A percentile compares a stretch with the other conserved stretches of the same genome.
Evolutionary conservation across 2,113 vertebrate species (phyloP).

Genomic region (Odocoileus virginianus): DNA sequence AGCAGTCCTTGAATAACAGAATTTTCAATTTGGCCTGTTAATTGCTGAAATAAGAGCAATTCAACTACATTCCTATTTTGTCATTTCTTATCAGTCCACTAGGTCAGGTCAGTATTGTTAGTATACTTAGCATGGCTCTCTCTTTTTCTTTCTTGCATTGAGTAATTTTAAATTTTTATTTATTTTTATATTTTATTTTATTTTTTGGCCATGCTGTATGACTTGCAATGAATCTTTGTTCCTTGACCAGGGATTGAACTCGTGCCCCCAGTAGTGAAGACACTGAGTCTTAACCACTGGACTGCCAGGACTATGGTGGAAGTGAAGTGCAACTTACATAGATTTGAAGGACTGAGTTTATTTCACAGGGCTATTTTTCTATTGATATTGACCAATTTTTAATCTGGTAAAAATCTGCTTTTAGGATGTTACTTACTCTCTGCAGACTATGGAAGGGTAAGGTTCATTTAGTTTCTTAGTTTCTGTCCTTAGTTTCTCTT

Average conservation of each 20-base stretch:
- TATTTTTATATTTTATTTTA: not conserved
- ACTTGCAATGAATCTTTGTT: not conserved
- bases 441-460: not conserved
- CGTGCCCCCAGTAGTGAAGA: not conserved
- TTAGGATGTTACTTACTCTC: not conserved
- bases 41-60: not conserved
- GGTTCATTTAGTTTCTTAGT: not conserved
- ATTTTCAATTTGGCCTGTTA: conserved; percentile 27
- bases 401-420: not conserved
- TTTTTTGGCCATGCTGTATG: not conserved
- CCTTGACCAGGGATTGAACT: not conserved
- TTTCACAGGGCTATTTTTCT: not conserved
- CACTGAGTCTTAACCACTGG: not conserved
- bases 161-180: not conserved
- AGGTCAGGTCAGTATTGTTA: not conserved
- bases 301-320: not conserved
- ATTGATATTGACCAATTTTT: not conserved
- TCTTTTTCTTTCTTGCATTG: not conserved
- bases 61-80: not conserved
- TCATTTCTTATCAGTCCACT: not conserved
- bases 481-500: not conserved
- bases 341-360: not conserved
- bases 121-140: not conserved
- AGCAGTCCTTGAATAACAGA: not conserved
- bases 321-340: not conserved